phyloP scores from a whole-genome alignment of 92 coral and sea anemone genomes.

The Isaurus tuberculatus region DNA sequence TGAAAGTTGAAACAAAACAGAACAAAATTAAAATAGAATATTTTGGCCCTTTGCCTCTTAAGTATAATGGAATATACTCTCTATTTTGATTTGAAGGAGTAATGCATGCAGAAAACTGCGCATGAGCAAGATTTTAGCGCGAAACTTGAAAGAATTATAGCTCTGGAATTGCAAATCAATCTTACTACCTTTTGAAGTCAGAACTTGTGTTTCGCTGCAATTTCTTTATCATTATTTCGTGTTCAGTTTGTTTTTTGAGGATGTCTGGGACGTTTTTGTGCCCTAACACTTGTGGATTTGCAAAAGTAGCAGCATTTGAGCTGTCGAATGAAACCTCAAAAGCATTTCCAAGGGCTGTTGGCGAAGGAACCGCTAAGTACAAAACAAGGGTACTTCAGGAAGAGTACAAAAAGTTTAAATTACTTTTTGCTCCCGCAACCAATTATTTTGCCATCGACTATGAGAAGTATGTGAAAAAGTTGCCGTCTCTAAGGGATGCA shows the following conservation, averaged over 20 bases:
- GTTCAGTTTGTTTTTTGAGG: not conserved
- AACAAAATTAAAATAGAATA: too few species aligned
- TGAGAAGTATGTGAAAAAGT: conserved; percentile 43
- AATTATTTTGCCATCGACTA: conserved; percentile 32
- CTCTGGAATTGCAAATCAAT: not conserved
- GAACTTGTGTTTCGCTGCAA: not conserved
- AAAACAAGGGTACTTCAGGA: conserved; percentile 33
- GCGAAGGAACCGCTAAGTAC: not conserved
- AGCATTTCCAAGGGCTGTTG: not conserved
- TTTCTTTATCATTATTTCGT: not conserved
- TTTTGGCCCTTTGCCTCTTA: too few species aligned
- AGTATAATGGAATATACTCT: too few species aligned
- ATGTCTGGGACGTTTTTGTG: not conserved
- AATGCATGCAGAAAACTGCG: not conserved
- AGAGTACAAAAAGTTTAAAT: conserved; percentile 35
- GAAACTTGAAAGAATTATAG: conserved; percentile 8
- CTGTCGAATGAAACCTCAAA: not conserved
- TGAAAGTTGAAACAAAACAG: too few species aligned
- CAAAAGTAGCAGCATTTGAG: not conserved
- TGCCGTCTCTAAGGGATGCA: conserved; percentile 21
- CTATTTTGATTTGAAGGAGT: too few species aligned
- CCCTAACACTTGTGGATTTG: conserved; percentile 7
- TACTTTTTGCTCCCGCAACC: conserved; percentile 30
- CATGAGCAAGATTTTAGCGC: conserved; percentile 1
- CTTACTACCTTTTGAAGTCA: not conserved